phyloP scores from a whole-genome alignment of 2,113 vertebrate genomes.

The Balaeniceps rex region DNA sequence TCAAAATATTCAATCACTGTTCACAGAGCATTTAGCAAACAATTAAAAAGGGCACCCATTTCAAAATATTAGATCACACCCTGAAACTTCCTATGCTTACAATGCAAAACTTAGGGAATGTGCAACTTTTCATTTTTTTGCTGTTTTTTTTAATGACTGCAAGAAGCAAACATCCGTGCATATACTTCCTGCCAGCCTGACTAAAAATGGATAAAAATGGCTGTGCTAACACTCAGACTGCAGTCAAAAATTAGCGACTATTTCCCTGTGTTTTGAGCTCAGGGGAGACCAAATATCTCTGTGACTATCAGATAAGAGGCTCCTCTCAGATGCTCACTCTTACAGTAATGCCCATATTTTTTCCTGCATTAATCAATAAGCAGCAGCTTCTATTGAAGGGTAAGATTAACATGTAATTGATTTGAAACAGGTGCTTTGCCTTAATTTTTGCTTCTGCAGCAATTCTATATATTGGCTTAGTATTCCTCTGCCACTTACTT shows the following conservation, averaged over 20 bases:
- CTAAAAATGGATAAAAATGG: background rate
- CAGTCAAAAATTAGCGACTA: background rate
- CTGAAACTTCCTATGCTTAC: background rate
- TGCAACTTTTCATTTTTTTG: background rate
- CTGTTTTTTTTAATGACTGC: background rate
- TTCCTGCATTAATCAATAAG: background rate
- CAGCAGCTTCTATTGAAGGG: background rate
- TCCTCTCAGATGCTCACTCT: background rate
- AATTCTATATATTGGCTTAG: background rate
- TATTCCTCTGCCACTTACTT: background rate
- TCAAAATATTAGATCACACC: background rate
- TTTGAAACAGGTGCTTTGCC: background rate
- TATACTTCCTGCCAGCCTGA: background rate
- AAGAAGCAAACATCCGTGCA: background rate
- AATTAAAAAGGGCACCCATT: background rate
- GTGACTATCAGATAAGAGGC: background rate
- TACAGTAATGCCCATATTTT: background rate
- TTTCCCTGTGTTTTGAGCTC: background rate
- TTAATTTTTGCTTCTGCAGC: background rate
- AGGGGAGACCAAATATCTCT: background rate
- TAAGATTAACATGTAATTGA: background rate
- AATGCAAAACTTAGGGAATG: background rate
- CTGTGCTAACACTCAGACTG: background rate
- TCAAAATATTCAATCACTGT: background rate
- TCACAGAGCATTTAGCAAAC: background rate